Percentiles rank a stretch among this genome's conserved stretches.
These are phyloP conservation scores for Nyctibius bracteatus DNA, from an alignment of 2,113 vertebrate species.

Conservation along the genomic window DNA sequence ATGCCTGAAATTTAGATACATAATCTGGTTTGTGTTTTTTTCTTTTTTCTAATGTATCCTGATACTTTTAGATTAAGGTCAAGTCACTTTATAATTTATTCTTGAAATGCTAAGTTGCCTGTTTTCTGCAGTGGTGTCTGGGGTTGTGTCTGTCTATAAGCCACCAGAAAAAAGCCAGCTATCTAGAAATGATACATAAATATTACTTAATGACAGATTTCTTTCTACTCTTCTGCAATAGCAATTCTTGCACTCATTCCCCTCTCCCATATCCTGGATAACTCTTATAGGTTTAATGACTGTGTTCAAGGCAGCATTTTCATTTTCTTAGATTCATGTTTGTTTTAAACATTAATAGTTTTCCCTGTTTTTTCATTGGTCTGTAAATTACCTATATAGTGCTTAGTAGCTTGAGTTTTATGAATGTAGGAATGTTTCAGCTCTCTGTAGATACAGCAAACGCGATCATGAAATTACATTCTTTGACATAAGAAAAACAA, in stretches of 20 bases:
- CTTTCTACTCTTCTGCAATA: neutral
- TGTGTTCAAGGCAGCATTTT: neutral
- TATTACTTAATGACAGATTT: neutral
- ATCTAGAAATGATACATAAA: neutral
- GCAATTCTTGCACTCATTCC: neutral
- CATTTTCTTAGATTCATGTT: neutral
- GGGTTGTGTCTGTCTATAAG: neutral
- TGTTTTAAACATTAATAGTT: neutral
- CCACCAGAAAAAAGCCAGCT: neutral
- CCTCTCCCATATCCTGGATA: neutral
- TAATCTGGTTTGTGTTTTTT: slow-evolving; percentile 31
- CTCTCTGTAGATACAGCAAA: neutral
- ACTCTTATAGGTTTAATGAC: neutral
- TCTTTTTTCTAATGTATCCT: neutral
- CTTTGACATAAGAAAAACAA: neutral
- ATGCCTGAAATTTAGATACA: slow-evolving; percentile 56
- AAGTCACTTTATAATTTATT: slow-evolving; percentile 32
- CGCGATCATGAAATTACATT: neutral
- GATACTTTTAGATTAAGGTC: slow-evolving; percentile 14
- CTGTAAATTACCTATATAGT: neutral
- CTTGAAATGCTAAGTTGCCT: slow-evolving; percentile 25
- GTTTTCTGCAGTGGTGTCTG: neutral
- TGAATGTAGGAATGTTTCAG: neutral
- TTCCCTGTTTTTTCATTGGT: neutral
- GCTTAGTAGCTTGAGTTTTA: neutral